phyloP scores from a whole-genome alignment of 2,888 invertebrate species.

The Leucozona laternaria region DNA sequence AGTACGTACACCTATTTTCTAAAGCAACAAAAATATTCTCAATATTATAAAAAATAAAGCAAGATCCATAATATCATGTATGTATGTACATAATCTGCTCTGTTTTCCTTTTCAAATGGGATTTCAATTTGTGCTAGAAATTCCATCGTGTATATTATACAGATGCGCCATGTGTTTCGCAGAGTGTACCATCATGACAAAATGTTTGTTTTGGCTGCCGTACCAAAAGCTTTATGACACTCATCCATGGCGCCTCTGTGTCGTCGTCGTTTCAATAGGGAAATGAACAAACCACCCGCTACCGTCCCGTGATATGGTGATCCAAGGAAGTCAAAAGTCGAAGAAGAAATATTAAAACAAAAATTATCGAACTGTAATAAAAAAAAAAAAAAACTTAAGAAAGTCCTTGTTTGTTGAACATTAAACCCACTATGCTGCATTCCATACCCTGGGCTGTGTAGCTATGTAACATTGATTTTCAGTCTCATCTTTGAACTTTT shows the following conservation, averaged over 20 bases:
- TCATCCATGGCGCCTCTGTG: slow-evolving; percentile 52
- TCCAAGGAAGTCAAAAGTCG: slow-evolving; percentile 1
- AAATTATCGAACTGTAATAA: slow-evolving; percentile 42
- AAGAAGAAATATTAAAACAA: slow-evolving; percentile 40
- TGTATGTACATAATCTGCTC: neutral
- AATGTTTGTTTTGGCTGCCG: slow-evolving; percentile 54
- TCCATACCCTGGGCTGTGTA: neutral
- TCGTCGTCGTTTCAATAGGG: slow-evolving; percentile 24
- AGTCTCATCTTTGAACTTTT: neutral
- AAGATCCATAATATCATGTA: too few relatives aligned
- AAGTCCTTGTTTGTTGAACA: neutral
- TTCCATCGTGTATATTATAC: neutral
- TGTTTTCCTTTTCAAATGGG: neutral
- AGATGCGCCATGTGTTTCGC: neutral
- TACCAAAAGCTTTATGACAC: slow-evolving; percentile 41
- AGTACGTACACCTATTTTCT: too few relatives aligned
- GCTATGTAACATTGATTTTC: neutral
- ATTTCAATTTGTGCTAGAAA: neutral
- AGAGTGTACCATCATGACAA: neutral
- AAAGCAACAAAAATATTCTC: too few relatives aligned
- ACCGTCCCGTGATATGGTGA: neutral
- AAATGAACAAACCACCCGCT: neutral
- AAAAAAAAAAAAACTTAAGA: neutral
- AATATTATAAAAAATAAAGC: too few relatives aligned
- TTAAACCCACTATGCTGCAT: neutral